These are phyloP conservation scores for Caenorhabditis brenneri DNA, from an alignment of 1,140 invertebrate species.

Conservation along the genomic window DNA sequence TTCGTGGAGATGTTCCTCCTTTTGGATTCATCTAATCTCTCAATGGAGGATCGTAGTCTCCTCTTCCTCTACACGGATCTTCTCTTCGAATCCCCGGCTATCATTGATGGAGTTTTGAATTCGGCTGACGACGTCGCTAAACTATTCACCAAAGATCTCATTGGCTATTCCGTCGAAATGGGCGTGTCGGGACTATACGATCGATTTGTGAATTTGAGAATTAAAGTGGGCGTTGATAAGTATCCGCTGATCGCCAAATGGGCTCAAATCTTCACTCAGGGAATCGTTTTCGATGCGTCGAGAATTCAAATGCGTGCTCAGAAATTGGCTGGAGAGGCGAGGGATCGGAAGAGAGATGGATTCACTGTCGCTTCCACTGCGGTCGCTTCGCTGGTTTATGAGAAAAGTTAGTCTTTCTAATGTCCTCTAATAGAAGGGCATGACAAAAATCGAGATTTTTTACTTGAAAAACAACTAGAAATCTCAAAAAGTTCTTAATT, in stretches of 20 bases:
- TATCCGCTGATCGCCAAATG: conserved; percentile 81
- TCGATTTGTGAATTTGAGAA: conserved; percentile 77
- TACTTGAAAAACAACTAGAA: too few species aligned
- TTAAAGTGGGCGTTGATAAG: conserved; percentile 75
- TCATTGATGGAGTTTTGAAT: conserved; percentile 74
- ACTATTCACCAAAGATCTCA: conserved; percentile 70
- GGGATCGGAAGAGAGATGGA: conserved; percentile 78
- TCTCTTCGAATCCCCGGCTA: conserved; percentile 75
- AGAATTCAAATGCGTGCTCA: conserved; percentile 72
- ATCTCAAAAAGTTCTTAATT: too few species aligned
- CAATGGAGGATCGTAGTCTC: conserved; percentile 76
- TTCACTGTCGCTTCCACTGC: conserved; percentile 74
- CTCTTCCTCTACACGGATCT: conserved; percentile 79
- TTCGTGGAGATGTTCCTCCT: conserved; percentile 83
- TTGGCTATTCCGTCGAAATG: conserved; percentile 76
- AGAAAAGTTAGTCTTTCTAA: conserved; percentile 39
- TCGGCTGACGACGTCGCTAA: conserved; percentile 72
- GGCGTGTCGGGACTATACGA: conserved; percentile 74
- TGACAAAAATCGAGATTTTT: too few species aligned
- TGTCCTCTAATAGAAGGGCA: too few species aligned
- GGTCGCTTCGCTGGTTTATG: conserved; percentile 39
- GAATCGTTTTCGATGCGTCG: conserved; percentile 78
- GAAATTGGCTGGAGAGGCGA: conserved; percentile 79
- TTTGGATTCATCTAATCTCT: conserved; percentile 79
- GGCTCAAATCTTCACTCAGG: conserved; percentile 80